These are phyloP conservation scores for Dryobotodes eremita DNA, from an alignment of 2,888 invertebrate genomes.

Conservation along the genomic window DNA sequence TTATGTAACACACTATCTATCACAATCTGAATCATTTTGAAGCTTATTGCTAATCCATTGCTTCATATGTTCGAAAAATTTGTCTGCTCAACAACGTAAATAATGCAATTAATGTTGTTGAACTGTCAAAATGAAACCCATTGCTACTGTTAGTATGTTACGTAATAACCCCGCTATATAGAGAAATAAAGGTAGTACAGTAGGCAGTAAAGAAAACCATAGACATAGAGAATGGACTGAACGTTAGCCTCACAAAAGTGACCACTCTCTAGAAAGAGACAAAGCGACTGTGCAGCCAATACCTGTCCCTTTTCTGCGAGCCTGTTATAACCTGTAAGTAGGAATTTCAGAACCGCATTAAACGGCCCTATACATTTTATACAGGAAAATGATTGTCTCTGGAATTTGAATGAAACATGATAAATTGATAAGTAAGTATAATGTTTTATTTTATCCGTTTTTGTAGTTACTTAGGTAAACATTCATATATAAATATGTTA, in stretches of 20 bases:
- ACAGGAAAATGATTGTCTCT: neutral
- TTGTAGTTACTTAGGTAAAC: conserved; percentile 47
- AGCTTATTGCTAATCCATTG: too few relatives aligned
- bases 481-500: conserved; percentile 35
- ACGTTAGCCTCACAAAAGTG: neutral
- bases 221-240: too few relatives aligned
- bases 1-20: too few relatives aligned
- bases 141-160: too few relatives aligned
- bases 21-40: too few relatives aligned
- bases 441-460: conserved; percentile 36
- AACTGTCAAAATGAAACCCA: too few relatives aligned
- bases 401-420: conserved; percentile 20
- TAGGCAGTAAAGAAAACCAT: too few relatives aligned
- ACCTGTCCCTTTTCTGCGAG: neutral
- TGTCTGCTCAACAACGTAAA: too few relatives aligned
- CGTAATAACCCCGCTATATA: too few relatives aligned
- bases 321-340: neutral
- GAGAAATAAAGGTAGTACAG: too few relatives aligned
- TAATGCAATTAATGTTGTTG: too few relatives aligned
- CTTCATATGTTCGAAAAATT: too few relatives aligned
- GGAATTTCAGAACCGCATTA: neutral
- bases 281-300: neutral
- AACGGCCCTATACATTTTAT: neutral
- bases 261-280: neutral
- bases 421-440: conserved; percentile 33